Conservation (phyloP, 2,797 vertebrate genomes). For the Danio jaintianensis region DNA sequence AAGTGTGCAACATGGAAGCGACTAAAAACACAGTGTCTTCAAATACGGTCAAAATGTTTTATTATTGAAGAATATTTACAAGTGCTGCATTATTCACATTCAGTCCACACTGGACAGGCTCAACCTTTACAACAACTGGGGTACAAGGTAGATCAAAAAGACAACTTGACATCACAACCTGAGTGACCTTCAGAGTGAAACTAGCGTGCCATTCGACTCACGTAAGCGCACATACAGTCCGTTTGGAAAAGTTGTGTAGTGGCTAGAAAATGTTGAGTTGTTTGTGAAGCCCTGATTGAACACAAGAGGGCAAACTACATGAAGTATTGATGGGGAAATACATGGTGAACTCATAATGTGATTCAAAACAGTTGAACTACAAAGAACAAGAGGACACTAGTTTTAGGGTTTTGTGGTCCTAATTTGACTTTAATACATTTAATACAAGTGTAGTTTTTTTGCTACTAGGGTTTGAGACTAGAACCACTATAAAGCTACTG, state of each 20-base stretch:
- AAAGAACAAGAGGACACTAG: constrained; percentile 11
- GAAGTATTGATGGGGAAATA: too few species aligned
- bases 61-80: constrained; percentile 80
- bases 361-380: constrained; percentile 9
- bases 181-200: constrained; percentile 23
- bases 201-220: constrained; percentile 1
- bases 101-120: constrained; percentile 63
- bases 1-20: neutral
- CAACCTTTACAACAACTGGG: constrained; percentile 53
- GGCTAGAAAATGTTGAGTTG: neutral
- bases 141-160: constrained; percentile 31
- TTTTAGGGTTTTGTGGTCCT: constrained; percentile 22
- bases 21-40: constrained; percentile 23
- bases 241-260: constrained; percentile 17
- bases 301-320: constrained; percentile 17
- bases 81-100: constrained; percentile 62
- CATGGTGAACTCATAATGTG: neutral
- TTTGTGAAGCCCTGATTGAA: constrained; percentile 24
- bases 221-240: constrained; percentile 14
- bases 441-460: constrained; percentile 19
- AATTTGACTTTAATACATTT: constrained; percentile 33
- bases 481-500: constrained; percentile 16
- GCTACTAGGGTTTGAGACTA: constrained; percentile 16
- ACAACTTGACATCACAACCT: constrained; percentile 42
- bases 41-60: constrained; percentile 71